Conservation (phyloP, 2,797 vertebrate genomes). For the Phoxinus dragarum region DNA sequence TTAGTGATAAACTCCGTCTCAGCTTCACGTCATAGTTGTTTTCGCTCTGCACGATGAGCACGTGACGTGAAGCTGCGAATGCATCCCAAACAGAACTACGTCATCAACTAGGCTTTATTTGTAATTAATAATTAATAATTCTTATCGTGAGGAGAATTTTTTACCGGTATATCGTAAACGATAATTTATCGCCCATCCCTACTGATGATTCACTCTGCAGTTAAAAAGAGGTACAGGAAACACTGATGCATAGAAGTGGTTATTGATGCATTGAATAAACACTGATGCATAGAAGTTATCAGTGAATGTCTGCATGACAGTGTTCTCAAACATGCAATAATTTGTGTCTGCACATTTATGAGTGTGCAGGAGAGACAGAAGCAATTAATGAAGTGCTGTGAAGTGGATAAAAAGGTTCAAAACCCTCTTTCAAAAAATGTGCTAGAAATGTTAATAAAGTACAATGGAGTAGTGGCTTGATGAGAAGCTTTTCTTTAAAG, state of each 20-base stretch:
- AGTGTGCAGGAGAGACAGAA: conserved; percentile 57
- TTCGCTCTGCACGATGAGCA: no score
- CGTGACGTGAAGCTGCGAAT: no score
- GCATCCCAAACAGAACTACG: no score
- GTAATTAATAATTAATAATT: no score
- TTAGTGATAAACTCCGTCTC: no score
- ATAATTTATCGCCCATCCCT: no score
- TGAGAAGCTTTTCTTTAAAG: conserved; percentile 68
- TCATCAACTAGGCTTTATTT: no score
- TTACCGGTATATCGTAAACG: no score
- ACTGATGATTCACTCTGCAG: background rate
- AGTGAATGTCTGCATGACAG: conserved; percentile 1
- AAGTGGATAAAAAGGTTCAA: conserved; percentile 82
- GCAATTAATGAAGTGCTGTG: conserved; percentile 82
- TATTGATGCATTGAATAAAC: background rate
- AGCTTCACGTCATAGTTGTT: no score
- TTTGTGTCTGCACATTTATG: conserved; percentile 32
- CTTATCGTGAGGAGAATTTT: no score
- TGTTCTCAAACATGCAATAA: conserved; percentile 15
- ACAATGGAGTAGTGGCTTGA: conserved; percentile 69
- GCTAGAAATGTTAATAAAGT: conserved; percentile 75
- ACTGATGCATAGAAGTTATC: conserved; percentile 5
- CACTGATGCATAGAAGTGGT: background rate
- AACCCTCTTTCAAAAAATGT: conserved; percentile 76
- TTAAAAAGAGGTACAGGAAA: background rate